These are phyloP conservation scores for Macroglossus sobrinus DNA, from an alignment of 2,113 vertebrate genomes.

Conservation along the genomic window DNA sequence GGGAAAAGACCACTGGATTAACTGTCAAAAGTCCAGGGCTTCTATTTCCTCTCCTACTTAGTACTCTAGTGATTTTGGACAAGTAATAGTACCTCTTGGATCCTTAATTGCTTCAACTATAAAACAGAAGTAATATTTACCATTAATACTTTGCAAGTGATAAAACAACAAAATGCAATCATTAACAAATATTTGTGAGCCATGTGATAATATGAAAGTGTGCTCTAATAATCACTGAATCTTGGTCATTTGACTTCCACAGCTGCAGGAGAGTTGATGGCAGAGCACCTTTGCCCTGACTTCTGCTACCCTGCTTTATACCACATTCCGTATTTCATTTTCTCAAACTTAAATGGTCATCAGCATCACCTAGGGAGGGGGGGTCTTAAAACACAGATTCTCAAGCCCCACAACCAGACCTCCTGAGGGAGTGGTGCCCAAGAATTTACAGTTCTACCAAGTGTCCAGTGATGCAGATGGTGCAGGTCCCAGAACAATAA, in stretches of 20 bases:
- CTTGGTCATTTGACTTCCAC: background rate
- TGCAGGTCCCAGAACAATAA: background rate
- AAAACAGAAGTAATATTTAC: background rate
- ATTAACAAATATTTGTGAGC: background rate
- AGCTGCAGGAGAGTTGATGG: background rate
- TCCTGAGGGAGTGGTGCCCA: background rate
- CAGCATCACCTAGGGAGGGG: background rate
- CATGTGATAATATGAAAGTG: background rate
- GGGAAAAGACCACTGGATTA: too few relatives aligned
- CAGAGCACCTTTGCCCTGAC: background rate
- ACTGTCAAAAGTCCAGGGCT: background rate
- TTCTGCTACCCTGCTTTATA: background rate
- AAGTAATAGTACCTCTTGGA: background rate
- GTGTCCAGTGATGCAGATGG: background rate
- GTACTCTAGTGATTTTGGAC: background rate
- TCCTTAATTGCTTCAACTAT: background rate
- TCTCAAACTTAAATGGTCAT: background rate
- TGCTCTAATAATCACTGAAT: background rate
- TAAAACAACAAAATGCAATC: background rate
- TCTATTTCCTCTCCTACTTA: background rate
- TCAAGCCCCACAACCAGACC: background rate
- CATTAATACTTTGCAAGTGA: background rate
- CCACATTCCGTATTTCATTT: background rate
- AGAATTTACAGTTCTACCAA: background rate
- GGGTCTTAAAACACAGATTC: background rate